Conservation (phyloP, 2,113 vertebrate genomes). For the Reinhardtius hippoglossoides region DNA sequence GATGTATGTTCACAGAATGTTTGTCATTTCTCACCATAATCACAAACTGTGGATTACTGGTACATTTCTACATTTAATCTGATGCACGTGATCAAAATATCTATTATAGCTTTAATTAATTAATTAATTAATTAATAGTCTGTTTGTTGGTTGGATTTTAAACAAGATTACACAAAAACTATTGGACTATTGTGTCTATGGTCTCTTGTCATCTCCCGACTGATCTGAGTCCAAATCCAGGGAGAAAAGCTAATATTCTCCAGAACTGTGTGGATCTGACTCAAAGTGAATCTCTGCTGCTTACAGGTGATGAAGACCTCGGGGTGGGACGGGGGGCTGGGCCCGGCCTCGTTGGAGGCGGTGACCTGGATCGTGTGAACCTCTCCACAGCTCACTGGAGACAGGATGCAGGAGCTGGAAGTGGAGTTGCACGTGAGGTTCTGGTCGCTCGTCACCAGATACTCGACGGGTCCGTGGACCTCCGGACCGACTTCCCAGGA, state of each 20-base stretch:
- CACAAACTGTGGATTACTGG: background rate
- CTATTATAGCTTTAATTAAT: no score
- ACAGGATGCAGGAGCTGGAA: slow-evolving; percentile 80
- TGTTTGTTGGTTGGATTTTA: no score
- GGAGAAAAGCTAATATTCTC: no score
- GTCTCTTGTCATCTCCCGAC: no score
- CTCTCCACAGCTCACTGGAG: slow-evolving; percentile 83
- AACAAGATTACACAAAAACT: no score
- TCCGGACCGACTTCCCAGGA: slow-evolving; percentile 75
- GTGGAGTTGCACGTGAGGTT: slow-evolving; percentile 80
- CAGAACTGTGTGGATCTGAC: background rate
- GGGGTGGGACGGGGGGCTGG: slow-evolving; percentile 79
- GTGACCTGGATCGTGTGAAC: slow-evolving; percentile 82
- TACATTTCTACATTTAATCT: no score
- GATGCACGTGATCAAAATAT: no score
- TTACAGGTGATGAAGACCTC: slow-evolving; percentile 85
- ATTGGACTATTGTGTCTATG: no score
- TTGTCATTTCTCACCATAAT: background rate
- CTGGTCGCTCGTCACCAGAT: slow-evolving; percentile 75
- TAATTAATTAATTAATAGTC: no score
- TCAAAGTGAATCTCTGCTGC: slow-evolving; percentile 20
- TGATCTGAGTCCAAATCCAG: no score
- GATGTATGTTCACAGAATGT: background rate
- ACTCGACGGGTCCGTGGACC: slow-evolving; percentile 78
- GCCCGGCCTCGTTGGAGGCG: slow-evolving; percentile 86